phyloP scores from a whole-genome alignment of 2,888 invertebrate genomes.

The Podabrus alpinus region DNA sequence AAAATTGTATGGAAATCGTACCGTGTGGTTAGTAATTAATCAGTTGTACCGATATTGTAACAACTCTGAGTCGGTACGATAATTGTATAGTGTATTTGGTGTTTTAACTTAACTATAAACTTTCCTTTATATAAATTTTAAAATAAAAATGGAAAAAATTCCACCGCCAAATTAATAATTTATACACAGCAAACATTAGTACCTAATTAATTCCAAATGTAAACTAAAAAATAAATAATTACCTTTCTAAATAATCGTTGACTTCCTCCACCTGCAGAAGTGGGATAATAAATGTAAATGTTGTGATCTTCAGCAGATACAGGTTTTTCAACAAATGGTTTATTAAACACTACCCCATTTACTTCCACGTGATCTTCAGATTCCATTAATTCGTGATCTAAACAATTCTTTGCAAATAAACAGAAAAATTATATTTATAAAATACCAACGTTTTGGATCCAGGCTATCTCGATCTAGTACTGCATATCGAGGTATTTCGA shows the following conservation, averaged over 20 bases:
- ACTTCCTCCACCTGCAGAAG: conserved; percentile 96
- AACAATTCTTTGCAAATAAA: neutral
- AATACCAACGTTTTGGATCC: conserved; percentile 80
- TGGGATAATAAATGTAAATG: conserved; percentile 99
- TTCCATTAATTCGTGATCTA: conserved; percentile 90
- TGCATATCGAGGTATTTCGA: conserved; percentile 97
- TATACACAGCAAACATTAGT: neutral
- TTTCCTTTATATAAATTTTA: neutral
- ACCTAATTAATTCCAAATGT: neutral
- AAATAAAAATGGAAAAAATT: neutral
- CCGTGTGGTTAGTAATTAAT: too few relatives aligned
- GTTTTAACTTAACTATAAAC: neutral
- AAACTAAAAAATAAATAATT: conserved; percentile 25
- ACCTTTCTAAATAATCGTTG: conserved; percentile 98
- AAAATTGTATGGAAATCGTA: too few relatives aligned
- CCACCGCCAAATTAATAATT: neutral
- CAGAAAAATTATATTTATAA: neutral
- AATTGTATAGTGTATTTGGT: too few relatives aligned
- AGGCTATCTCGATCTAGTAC: conserved; percentile 93
- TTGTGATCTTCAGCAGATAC: conserved; percentile 99
- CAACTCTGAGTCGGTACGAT: too few relatives aligned
- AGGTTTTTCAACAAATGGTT: conserved; percentile 99
- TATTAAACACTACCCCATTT: conserved; percentile 92
- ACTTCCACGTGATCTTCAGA: conserved; percentile 98
- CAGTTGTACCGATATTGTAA: too few relatives aligned